Base-by-base conservation (phyloP, 1,140 invertebrate species). In the Tetramorium parvispinum region DNA sequence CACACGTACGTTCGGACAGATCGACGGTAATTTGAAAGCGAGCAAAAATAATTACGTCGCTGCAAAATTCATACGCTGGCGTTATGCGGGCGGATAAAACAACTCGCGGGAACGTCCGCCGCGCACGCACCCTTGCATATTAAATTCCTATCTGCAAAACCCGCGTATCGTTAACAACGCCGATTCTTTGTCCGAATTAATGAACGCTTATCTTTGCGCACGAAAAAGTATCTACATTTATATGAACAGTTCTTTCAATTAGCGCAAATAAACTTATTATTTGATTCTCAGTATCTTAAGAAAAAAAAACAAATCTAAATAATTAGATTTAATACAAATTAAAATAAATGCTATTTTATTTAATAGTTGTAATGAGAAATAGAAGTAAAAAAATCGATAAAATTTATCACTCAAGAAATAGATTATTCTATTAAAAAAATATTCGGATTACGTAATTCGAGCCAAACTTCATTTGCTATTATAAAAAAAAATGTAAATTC, bases 1-100 rank as follows among this genome's bases (percentile, higher is more conserved):
- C 32, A 2, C 16, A 27, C 65, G 37, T 32, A 46, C 11, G 32
- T 10, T 8, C 49, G 27, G 51, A 59, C 11, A 82, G 79, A 82
- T 73, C 66, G 66, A 32, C 37, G 51, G 79, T 73, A 83, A 73
- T 75, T 75, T 49, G 68, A 43, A 59, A 59, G 68, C 53, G 53
- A 46, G 79, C 66, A 73, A 73, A 83, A 59, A 83, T 83, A 73
- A 83, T 75, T 59, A 75, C 68, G 53, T 83, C 68, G 53, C 79
- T 46, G 68, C 53, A 83, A 83, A 73, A 59, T 81, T 55, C 78
- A 81, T 81, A 21, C 32, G 65, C 65, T 16, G 16, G 21, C 49
- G 65, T 70, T 70, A 81, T 81, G 49, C 65, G 32, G 63, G 32
- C 21, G 37, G 78, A 81, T 71, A 82, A 82, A 82, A 82, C 66